Conservation (phyloP, 2,113 vertebrate genomes). For the Scomber scombrus region DNA sequence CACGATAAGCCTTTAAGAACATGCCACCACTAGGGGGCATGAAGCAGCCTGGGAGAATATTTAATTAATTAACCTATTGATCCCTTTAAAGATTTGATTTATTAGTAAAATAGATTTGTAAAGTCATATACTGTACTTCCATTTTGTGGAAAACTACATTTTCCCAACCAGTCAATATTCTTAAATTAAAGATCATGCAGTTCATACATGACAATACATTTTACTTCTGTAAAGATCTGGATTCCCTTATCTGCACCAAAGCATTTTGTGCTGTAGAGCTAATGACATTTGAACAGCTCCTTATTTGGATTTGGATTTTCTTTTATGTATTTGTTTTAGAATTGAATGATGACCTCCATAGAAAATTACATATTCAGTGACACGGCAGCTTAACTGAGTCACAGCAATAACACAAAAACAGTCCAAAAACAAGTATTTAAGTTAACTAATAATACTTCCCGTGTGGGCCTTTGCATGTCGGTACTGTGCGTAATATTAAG, state of each 20-base stretch:
- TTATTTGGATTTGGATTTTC: neutral
- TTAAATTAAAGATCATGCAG: neutral
- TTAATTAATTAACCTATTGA: neutral
- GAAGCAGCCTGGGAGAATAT: neutral
- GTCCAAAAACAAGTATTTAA: neutral
- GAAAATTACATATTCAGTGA: neutral
- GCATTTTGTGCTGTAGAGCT: no score
- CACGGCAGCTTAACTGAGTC: neutral
- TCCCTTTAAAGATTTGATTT: neutral
- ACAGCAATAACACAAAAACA: neutral
- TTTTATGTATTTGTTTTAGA: neutral
- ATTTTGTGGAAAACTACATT: neutral
- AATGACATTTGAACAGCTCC: neutral
- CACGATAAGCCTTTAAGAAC: neutral
- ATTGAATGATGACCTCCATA: neutral
- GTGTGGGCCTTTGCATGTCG: no score
- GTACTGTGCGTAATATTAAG: no score
- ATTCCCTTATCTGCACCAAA: neutral
- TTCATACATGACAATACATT: neutral
- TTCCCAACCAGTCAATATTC: neutral
- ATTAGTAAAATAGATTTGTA: neutral
- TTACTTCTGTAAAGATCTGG: neutral
- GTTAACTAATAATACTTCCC: no score
- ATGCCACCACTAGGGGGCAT: slow-evolving; percentile 66
- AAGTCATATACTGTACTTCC: neutral